phyloP scores from a whole-genome alignment of 1,140 invertebrate species.

The Marisa cornuarietis region DNA sequence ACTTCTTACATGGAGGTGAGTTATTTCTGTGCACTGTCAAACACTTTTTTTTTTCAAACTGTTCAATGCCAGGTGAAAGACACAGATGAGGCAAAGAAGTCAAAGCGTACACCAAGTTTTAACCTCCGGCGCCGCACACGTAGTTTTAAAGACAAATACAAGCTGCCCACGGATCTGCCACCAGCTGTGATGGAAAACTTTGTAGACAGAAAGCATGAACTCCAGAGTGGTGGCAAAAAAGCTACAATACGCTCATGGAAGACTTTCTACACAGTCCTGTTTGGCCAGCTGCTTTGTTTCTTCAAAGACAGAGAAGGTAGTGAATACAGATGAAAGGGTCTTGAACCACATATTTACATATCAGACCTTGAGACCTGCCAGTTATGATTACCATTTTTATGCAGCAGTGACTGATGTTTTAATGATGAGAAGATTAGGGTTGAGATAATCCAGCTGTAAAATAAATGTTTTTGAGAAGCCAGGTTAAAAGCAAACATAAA shows the following conservation, averaged over 20 bases:
- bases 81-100: constrained; percentile 46
- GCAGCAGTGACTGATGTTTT: no score
- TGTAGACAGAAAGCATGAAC: constrained; percentile 93
- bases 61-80: constrained; percentile 39
- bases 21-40: constrained; percentile 15
- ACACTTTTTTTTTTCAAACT: not conserved
- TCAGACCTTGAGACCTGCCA: not conserved
- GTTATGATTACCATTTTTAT: no score
- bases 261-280: constrained; percentile 92
- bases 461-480: no score
- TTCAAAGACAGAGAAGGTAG: constrained; percentile 92
- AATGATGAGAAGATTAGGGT: no score
- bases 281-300: constrained; percentile 96
- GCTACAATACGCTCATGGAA: constrained; percentile 96
- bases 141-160: constrained; percentile 75
- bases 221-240: constrained; percentile 91
- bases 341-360: not conserved
- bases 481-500: no score
- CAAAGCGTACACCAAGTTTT: constrained; percentile 89
- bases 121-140: constrained; percentile 86
- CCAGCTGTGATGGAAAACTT: constrained; percentile 91
- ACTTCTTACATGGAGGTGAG: not conserved
- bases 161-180: constrained; percentile 75
- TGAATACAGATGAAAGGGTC: constrained; percentile 1
- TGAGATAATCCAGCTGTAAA: no score